Conservation (phyloP, 2,797 vertebrate genomes). For the Rhinoraja longicauda region DNA sequence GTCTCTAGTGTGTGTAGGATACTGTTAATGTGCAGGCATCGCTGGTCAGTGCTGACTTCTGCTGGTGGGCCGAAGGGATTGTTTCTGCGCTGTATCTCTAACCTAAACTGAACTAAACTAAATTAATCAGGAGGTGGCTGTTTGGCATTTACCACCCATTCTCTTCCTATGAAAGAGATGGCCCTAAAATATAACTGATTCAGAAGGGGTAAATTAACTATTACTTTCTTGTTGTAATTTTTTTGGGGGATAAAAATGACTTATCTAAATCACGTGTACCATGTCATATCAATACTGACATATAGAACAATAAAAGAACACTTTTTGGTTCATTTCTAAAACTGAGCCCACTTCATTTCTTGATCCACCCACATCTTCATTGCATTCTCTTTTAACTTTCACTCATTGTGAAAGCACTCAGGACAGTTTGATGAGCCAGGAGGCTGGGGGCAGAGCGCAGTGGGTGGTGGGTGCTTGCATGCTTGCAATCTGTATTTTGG, state of each 20-base stretch:
- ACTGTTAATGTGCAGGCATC: too few species aligned
- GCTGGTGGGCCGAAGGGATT: too few species aligned
- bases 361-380: neutral
- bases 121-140: neutral
- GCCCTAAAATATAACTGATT: neutral
- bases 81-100: too few species aligned
- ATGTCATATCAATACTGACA: neutral
- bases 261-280: neutral
- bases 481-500: neutral
- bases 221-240: neutral
- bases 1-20: too few species aligned
- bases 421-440: neutral
- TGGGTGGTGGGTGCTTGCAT: neutral
- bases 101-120: too few species aligned
- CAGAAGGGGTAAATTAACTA: neutral
- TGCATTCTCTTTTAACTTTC: neutral
- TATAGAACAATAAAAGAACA: neutral
- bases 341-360: neutral
- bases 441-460: neutral
- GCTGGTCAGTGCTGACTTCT: too few species aligned
- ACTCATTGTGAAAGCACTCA: neutral
- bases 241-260: neutral
- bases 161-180: neutral
- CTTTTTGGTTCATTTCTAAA: neutral
- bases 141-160: neutral